Base-by-base conservation (phyloP, 2,888 invertebrate genomes). In the Dascillus cervinus region DNA sequence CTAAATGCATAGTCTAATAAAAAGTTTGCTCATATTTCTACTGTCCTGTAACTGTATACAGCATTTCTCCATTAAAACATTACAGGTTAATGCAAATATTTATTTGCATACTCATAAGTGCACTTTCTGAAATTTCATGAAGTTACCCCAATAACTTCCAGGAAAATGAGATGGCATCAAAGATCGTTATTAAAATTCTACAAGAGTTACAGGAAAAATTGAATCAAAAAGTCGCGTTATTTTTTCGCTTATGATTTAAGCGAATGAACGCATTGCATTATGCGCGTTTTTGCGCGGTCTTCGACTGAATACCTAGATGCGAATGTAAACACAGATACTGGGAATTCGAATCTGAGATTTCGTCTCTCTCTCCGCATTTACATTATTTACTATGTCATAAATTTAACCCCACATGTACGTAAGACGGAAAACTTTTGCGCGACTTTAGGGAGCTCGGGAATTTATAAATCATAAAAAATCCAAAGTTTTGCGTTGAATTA, bases 311-410 rank as follows among this genome's bases (percentile, higher is more conserved):
- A 41, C 35, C 37, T 34, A n/a, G n/a, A n/a, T 24, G 35, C 28
- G 37, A 39, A 45, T 41, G 37, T 41, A 38, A 45, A 39, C 47
- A 44, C 44, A 49, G 44, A 47, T 29, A 42, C 37, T 42, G 29
- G 34, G 40, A 39, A 31, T 37, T 40, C 32, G 39, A 37, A 40
- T 40, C 37, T 37, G 39, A 29, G 34, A 37, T 46, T 44, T 35
- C 37, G n/a, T 40, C 44, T 41, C 34, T 36, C 39, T 42, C 39
- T 43, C 43, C 43, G 45, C 43, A 48, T 46, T 46, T 51, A 49
- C 49, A 52, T 55, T 56, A 57, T 57, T 57, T 55, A 56, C 55
- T 52, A 53, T 47, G 51, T 46, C 49, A 56, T 56, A 56, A 57
- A 57, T 56, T 53, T 53, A 46, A 44, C 36, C 51, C 47, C 51